Conservation (phyloP, 2,888 invertebrate genomes). For the Mythimna pallens region DNA sequence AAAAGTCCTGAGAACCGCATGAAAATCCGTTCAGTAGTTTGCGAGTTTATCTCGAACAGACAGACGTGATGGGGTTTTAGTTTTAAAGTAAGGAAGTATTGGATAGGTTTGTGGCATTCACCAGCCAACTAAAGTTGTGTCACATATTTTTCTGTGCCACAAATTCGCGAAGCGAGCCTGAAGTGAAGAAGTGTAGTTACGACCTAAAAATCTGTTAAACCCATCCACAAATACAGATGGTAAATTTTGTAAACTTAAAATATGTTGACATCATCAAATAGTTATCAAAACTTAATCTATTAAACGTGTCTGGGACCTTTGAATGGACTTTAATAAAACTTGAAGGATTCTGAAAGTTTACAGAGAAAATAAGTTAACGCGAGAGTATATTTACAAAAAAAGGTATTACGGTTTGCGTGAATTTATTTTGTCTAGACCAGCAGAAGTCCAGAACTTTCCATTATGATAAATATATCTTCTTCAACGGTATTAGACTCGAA, state of each 20-base stretch:
- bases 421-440: conserved; percentile 54
- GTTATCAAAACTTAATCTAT: conserved; percentile 38
- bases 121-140: conserved; percentile 2
- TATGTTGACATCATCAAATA: conserved; percentile 17
- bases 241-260: conserved; percentile 5
- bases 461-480: conserved; percentile 48
- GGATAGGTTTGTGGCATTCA: too few relatives aligned
- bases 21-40: too few relatives aligned
- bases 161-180: background rate
- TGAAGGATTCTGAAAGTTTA: conserved; percentile 38
- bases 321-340: conserved; percentile 48
- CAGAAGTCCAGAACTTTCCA: conserved; percentile 37
- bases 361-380: conserved; percentile 43
- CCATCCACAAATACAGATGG: background rate
- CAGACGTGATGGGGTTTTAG: too few relatives aligned
- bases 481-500: conserved; percentile 26
- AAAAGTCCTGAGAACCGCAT: too few relatives aligned
- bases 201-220: background rate
- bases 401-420: conserved; percentile 28
- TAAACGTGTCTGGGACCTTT: conserved; percentile 27
- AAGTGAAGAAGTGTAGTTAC: background rate
- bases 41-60: too few relatives aligned
- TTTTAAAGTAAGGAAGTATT: too few relatives aligned
- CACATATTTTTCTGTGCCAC: background rate
- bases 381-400: conserved; percentile 38